Evolutionary conservation across 2,113 vertebrate genomes (phyloP), one percentile per base, ranked within the genome.

Genomic region (Verasper variegatus): DNA sequence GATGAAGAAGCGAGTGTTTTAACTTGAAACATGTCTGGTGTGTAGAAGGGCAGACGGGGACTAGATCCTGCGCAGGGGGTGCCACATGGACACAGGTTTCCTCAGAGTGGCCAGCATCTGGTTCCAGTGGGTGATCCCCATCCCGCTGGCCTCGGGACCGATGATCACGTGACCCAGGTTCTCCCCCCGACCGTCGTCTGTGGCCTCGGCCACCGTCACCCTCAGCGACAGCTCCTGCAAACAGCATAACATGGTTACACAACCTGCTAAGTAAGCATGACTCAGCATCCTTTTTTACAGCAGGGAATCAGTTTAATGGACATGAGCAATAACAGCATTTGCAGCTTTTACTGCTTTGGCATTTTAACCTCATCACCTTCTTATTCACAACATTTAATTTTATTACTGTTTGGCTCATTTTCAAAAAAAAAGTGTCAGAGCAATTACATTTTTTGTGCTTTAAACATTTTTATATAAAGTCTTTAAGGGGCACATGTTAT

Each of bases 41-140:
- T 52, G 68, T 8, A 11, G 0, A 18, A 24, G 63, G 17, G n/a
- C 42, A 20, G 18, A 24, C 31, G n/a, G n/a, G 20, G 67, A 47
- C 90, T 95, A 99, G 87, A 94, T 97, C 89, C 95, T 90, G 82
- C 95, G 95, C 26, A 99, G 93, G 0, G 95, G 93, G 90, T 99
- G 98, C 98, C 98, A 99, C 98, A 99, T 99, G 89, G 98, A 98
- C 81, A 99, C 96, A 0, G 98, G 98, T 81, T 96, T 98, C 84
- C 98, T 95, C 81, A 99, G 93, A 0, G 97, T 99, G 77, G 97
- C 97, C 89, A 99, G 83, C 98, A 99, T 99, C 95, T 99, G 98
- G 94, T 98, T 98, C 98, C 98, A 99, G 92, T 99, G 98, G 4
- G 97, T 98, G 94, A 96, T 96, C 45, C 97, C 98, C 96, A 98